Base-by-base conservation (phyloP, 2,797 vertebrate genomes). In the Pseudochaenichthys georgianus region DNA sequence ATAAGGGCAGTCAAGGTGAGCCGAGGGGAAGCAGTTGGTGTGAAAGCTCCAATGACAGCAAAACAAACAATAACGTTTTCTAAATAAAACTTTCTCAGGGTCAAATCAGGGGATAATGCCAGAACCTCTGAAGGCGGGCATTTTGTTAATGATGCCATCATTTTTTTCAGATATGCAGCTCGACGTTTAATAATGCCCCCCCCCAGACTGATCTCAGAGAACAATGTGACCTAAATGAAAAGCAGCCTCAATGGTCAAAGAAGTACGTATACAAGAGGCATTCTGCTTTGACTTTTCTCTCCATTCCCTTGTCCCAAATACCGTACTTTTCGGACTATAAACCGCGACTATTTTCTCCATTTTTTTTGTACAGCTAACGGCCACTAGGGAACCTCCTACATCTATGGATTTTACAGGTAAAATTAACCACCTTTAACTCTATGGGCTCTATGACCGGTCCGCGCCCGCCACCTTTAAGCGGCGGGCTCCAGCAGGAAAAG, bases 1-100 rank as follows among this genome's bases (percentile, higher is more conserved):
- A 75, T 73, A 55, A 89, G 88, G 78, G 65, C 82, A 83, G 80
- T 63, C 82, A 91, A 91, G 87, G 91, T 89, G 83, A 87, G 53
- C 77, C 2, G 62, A 81, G 77, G 79, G 77, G 82, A 73, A 55
- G 74, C 64, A 63, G 78, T 60, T 83, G 83, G 84, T 48, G 76
- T 16, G 53, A 54, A 70, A 54, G 74, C 47, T 58, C 73, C 47
- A 59, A 47, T 74, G 74, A 85, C 83, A 81, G 79, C 75, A 72
- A 75, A 85, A 87, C 73, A 88, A 87, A 89, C 72, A 72, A 77
- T 71, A 83, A 86, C 64, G 68, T 34, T 12, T 47, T 46, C 10
- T 55, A 75, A 84, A 47, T 51, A 52, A 66, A 89, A 88, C 64
- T 75, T 88, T 47, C 34, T 78, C 82, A 90, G 77, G 78, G 87